Percentiles rank a stretch among this genome's conserved stretches.
Conservation (phyloP, 2,797 vertebrate genomes). For the Salmo trutta region DNA sequence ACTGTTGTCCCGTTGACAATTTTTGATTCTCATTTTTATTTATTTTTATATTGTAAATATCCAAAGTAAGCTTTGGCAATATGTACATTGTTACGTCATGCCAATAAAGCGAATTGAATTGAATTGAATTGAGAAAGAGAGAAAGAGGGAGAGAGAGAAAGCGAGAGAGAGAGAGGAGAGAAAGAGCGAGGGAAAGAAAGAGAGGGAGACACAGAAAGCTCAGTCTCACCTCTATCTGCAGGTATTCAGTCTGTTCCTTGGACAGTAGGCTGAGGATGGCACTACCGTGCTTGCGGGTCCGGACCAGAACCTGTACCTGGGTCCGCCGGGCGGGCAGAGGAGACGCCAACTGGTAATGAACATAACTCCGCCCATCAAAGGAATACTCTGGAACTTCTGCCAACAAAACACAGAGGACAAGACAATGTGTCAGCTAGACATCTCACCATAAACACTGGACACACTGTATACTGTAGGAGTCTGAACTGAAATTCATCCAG, state of each 20-base stretch:
- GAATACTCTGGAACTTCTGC: constrained; percentile 78
- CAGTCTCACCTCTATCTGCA: constrained; percentile 81
- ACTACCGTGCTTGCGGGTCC: constrained; percentile 83
- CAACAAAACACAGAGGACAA: constrained; percentile 1
- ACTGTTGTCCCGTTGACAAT: no score
- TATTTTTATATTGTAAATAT: no score
- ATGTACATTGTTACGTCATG: no score
- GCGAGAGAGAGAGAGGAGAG: background rate
- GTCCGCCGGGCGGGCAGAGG: constrained; percentile 75
- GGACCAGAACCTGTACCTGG: constrained; percentile 79
- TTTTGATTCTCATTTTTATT: no score
- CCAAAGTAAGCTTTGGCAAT: no score
- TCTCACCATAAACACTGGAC: constrained; percentile 12
- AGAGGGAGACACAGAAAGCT: constrained; percentile 3
- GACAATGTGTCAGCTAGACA: constrained; percentile 33
- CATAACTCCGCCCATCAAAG: constrained; percentile 81
- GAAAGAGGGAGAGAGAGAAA: background rate
- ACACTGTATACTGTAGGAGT: background rate
- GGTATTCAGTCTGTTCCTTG: constrained; percentile 79
- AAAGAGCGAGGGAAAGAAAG: background rate
- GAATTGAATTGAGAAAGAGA: no score
- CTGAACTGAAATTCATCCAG: background rate
- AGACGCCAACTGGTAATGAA: constrained; percentile 76
- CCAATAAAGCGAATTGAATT: no score
- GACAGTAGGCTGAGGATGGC: constrained; percentile 79